A percentile compares a stretch with the other conserved stretches of the same genome.
phyloP scores from a whole-genome alignment of 2,113 vertebrate species.

The Melanostigma gelatinosum region DNA sequence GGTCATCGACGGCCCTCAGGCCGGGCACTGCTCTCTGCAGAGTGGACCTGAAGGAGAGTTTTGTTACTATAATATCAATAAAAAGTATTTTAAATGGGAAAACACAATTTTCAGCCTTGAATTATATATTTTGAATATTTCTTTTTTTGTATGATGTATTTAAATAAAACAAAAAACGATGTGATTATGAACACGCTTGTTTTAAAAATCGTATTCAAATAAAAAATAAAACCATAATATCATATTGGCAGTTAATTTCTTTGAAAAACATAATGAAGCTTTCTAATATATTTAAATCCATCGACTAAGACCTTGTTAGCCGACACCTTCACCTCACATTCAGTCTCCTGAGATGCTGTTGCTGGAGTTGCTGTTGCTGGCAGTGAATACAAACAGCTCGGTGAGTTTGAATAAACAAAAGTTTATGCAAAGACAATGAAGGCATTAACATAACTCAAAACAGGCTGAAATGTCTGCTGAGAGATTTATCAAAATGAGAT shows the following conservation, averaged over 20 bases:
- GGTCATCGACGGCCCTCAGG: constrained; percentile 83
- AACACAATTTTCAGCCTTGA: no score
- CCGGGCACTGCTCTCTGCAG: constrained; percentile 81
- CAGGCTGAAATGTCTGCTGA: no score
- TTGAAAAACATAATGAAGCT: no score
- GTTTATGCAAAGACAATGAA: neutral
- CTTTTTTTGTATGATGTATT: neutral
- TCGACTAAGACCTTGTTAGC: neutral
- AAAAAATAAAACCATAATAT: neutral
- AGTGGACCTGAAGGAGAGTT: constrained; percentile 75
- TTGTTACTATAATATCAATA: neutral
- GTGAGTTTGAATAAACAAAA: neutral
- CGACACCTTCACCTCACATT: neutral
- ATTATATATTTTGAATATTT: neutral
- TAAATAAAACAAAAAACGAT: neutral
- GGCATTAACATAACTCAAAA: neutral
- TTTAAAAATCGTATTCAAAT: neutral
- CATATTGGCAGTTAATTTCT: neutral
- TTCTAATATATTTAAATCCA: neutral
- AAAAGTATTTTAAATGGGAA: neutral
- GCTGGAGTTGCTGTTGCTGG: neutral
- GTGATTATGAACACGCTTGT: neutral
- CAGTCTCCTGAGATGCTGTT: neutral
- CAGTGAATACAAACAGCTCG: neutral
- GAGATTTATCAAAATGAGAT: no score